Conservation (phyloP, 2,113 vertebrate genomes). For the Mustelus asterias region DNA sequence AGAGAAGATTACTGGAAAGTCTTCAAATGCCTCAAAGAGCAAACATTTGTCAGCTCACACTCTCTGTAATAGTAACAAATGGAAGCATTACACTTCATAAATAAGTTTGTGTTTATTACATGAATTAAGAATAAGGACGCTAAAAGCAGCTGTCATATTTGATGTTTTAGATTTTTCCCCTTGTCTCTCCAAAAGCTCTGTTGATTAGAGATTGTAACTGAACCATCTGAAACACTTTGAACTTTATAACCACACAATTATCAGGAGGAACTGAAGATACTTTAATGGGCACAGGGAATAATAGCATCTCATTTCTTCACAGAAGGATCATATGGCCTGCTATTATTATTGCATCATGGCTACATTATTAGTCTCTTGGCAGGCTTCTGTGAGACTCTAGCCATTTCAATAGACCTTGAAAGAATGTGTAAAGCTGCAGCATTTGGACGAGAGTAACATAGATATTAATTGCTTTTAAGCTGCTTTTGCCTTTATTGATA, state of each 20-base stretch:
- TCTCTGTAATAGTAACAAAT: conserved; percentile 20
- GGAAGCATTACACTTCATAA: conserved; percentile 36
- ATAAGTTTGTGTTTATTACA: conserved; percentile 34
- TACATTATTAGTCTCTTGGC: conserved; percentile 34
- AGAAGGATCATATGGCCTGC: conserved; percentile 33
- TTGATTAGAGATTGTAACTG: conserved; percentile 37
- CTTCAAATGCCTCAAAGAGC: conserved; percentile 17
- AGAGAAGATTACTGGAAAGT: conserved; percentile 4
- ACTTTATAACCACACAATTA: conserved; percentile 40
- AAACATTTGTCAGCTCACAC: conserved; percentile 30
- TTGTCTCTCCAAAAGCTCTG: conserved; percentile 39
- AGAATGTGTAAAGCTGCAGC: conserved; percentile 32
- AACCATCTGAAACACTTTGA: conserved; percentile 44
- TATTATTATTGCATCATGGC: conserved; percentile 40
- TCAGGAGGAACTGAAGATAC: conserved; percentile 39
- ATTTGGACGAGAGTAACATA: conserved; percentile 18
- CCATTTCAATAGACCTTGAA: not conserved
- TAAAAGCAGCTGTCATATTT: conserved; percentile 41
- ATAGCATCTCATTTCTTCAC: conserved; percentile 37
- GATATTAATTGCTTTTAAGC: conserved; percentile 33
- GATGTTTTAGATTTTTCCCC: conserved; percentile 40
- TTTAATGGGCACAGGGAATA: conserved; percentile 39
- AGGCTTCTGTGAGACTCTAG: conserved; percentile 26
- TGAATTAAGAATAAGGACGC: conserved; percentile 41
- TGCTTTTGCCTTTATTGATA: conserved; percentile 17